phyloP scores from a whole-genome alignment of 2,888 invertebrate genomes.

The Uloborus plumipes region DNA sequence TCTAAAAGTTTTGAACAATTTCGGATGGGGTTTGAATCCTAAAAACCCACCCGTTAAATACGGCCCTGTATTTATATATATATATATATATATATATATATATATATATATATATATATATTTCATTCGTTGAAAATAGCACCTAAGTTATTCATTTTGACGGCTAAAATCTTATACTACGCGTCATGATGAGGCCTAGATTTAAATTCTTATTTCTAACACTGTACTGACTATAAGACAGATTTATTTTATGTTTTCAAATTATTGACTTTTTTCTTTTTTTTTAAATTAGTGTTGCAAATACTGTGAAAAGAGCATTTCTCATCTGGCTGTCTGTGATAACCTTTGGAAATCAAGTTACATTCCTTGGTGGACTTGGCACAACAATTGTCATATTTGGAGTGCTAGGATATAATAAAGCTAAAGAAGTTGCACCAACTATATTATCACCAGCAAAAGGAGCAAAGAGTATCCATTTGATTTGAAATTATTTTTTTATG shows the following conservation, averaged over 20 bases:
- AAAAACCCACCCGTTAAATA: no score
- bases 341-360: slow-evolving; percentile 82
- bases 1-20: no score
- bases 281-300: slow-evolving; percentile 79
- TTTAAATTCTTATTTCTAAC: no score
- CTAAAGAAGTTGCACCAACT: slow-evolving; percentile 73
- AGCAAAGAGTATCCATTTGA: slow-evolving; percentile 49
- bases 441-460: slow-evolving; percentile 19
- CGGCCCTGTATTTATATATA: no score
- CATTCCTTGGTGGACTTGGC: slow-evolving; percentile 80
- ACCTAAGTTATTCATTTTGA: no score
- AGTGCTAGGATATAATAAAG: slow-evolving; percentile 82
- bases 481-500: slow-evolving; percentile 18
- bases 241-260: no score
- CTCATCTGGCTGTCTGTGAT: slow-evolving; percentile 83
- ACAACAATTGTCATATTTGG: slow-evolving; percentile 81
- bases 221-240: no score
- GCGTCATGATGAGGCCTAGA: no score
- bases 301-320: slow-evolving; percentile 83
- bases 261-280: slow-evolving; percentile 37
- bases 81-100: neutral
- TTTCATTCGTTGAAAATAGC: no score
- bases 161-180: no score
- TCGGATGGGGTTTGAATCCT: no score
- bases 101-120: neutral